phyloP scores from a whole-genome alignment of 2,113 vertebrate genomes.

The Melanerpes aurifrons region DNA sequence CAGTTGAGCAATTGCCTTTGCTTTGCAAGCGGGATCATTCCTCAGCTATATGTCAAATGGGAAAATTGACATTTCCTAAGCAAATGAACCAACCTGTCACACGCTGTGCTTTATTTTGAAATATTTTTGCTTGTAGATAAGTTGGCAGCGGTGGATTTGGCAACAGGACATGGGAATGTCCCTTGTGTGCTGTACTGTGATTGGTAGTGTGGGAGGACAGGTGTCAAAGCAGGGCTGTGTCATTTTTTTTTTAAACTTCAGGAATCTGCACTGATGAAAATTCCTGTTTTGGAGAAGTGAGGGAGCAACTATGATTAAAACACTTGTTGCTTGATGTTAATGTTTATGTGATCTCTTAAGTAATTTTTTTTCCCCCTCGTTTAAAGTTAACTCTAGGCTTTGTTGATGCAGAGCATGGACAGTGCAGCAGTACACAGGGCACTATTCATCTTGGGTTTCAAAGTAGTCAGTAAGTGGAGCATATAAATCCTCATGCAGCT shows the following conservation, averaged over 20 bases:
- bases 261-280: constrained; percentile 2
- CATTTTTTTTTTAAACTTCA: neutral
- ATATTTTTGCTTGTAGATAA: neutral
- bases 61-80: constrained; percentile 55
- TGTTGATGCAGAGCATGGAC: neutral
- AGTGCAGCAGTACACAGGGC: neutral
- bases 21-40: constrained; percentile 19
- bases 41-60: neutral
- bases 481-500: neutral
- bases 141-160: constrained; percentile 17
- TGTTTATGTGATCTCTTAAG: neutral
- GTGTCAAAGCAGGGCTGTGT: constrained; percentile 11
- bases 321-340: neutral
- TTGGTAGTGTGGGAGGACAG: constrained; percentile 39
- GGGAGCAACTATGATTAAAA: neutral
- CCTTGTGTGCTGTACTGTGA: neutral
- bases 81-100: neutral
- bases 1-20: constrained; percentile 58
- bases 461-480: neutral
- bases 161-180: constrained; percentile 26
- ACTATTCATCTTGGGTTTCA: neutral
- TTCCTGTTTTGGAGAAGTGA: neutral
- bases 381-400: neutral
- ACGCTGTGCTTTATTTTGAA: neutral
- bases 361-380: neutral